Conservation (phyloP, 2,113 vertebrate species). For the Proteles cristata region DNA sequence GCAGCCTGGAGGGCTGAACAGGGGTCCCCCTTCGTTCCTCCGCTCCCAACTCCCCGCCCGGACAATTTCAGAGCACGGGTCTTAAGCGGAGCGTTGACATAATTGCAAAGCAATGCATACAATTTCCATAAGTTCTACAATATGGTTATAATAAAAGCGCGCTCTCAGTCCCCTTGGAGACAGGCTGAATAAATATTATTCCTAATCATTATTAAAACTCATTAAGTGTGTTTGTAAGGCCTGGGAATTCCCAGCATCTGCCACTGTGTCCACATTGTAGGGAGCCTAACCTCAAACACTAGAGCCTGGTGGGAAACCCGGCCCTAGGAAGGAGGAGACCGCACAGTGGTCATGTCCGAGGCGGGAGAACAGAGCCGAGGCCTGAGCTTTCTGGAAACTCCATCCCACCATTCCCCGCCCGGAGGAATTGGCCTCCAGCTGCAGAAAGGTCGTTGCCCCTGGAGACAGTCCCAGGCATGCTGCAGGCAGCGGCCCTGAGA, state of each 20-base stretch:
- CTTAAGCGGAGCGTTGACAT: slow-evolving; percentile 50
- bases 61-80: slow-evolving; percentile 21
- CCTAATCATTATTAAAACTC: slow-evolving; percentile 77
- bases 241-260: slow-evolving; percentile 63
- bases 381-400: neutral
- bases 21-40: neutral
- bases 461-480: slow-evolving; percentile 38
- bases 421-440: slow-evolving; percentile 52
- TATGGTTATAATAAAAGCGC: slow-evolving; percentile 75
- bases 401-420: neutral
- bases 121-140: slow-evolving; percentile 72
- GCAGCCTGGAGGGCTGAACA: neutral
- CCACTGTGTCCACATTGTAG: slow-evolving; percentile 30
- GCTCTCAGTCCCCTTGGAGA: slow-evolving; percentile 68
- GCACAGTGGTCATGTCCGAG: neutral
- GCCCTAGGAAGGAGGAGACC: neutral
- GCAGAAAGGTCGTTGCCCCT: slow-evolving; percentile 52
- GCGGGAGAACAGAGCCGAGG: neutral
- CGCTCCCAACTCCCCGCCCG: neutral
- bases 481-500: neutral
- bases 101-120: slow-evolving; percentile 70
- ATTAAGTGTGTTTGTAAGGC: slow-evolving; percentile 72
- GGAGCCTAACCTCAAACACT: neutral
- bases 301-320: neutral
- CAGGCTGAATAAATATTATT: slow-evolving; percentile 81